Evolutionary conservation across 1,140 invertebrate genomes (phyloP), one percentile per base, ranked within the genome.

Genomic region (Coboldia fuscipes): DNA sequence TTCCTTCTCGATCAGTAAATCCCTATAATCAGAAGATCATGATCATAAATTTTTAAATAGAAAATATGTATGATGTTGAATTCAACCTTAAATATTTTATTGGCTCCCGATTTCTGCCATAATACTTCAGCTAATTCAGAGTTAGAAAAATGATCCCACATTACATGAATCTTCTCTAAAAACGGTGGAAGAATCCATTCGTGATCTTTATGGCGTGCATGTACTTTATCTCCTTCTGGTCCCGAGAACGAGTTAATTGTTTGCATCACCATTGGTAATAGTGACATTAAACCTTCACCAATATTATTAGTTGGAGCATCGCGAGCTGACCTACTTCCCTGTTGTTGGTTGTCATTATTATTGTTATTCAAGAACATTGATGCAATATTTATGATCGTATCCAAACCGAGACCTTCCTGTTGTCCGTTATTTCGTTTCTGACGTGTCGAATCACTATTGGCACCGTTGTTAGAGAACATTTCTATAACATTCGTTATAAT

Each of bases 91-190:
- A 73, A 49, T n/a, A 73, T 65, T 24, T 66, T 62, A 26, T 69
- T 65, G 1, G 77, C 52, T 0, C 77, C 77, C 5, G 75, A 69
- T 29, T 70, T 78, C 36, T 71, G 64, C 63, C 75, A 76, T 2
- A 81, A 44, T 0, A 69, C 66, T 41, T 68, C 69, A 1, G 76
- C 77, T 1, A 81, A 52, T 40, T 82, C 75, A 0, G 77, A 81
- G 46, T 73, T 72, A 4, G 73, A 70, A 45, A 82, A 81, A 29
- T 79, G 66, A 38, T 81, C 75, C 68, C 76, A 80, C 43, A 76
- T 67, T 1, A 79, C 51, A 44, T 80, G 75, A 2, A 70, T 41
- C 34, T 72, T 74, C 43, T 79, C 77, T 23, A 83, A 42, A 42
- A 80, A 62, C 0, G 78, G 77, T 1, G 77, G 76, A 37, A 81